Percentiles rank a stretch among this genome's conserved stretches.
Evolutionary conservation across 2,888 invertebrate species (phyloP).

Genomic region (Stenichneumon culpator): DNA sequence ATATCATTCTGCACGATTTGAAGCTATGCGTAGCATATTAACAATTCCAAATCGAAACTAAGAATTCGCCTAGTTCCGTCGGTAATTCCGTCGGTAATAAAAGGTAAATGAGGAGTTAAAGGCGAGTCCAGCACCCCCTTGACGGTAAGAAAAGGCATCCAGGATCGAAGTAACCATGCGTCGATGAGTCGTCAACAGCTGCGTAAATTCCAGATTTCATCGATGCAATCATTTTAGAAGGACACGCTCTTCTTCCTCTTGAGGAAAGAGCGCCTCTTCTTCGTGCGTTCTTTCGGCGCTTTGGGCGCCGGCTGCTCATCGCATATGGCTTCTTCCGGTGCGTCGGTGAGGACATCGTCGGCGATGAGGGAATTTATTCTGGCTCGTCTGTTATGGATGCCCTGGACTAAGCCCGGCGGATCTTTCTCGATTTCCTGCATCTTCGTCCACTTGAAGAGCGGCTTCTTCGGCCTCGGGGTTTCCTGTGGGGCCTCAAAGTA

Average conservation of each 20-base stretch:
- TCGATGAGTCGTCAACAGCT: conserved; percentile 4
- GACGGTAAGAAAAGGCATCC: not conserved
- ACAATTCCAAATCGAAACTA: no score
- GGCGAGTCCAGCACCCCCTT: not conserved
- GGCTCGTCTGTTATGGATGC: conserved; percentile 65
- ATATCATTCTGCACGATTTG: no score
- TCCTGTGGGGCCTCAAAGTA: conserved; percentile 69
- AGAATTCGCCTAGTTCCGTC: no score
- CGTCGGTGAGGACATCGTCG: conserved; percentile 71
- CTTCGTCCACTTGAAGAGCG: conserved; percentile 76
- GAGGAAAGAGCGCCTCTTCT: conserved; percentile 75
- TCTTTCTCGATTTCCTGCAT: conserved; percentile 72
- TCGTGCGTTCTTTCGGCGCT: conserved; percentile 66
- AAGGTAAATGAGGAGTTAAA: not conserved
- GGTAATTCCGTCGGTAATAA: not conserved
- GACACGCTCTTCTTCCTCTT: conserved; percentile 82
- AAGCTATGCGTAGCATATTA: no score
- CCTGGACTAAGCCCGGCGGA: conserved; percentile 62
- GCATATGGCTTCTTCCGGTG: conserved; percentile 58
- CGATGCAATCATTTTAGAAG: conserved; percentile 72
- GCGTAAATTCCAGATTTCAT: conserved; percentile 2
- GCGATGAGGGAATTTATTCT: conserved; percentile 77
- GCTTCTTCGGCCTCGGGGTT: conserved; percentile 67
- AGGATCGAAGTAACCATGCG: not conserved
- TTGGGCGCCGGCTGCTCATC: conserved; percentile 62